Conservation (phyloP, 1,140 invertebrate species). For the Bombus polaris region DNA sequence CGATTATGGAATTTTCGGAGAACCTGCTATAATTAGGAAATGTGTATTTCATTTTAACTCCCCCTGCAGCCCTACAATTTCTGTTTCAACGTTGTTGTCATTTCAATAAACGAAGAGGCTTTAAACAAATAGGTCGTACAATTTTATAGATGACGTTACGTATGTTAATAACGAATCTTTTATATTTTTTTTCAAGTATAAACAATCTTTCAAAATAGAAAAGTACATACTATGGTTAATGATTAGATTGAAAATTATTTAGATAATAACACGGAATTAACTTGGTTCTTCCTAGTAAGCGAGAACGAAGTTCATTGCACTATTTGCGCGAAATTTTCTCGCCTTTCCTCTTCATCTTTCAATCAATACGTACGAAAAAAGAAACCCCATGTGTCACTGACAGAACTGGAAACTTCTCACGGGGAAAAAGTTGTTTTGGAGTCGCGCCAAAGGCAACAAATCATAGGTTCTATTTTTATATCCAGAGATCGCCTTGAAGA, state of each 20-base stretch:
- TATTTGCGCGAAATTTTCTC: background rate
- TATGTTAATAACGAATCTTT: background rate
- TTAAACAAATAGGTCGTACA: too few relatives aligned
- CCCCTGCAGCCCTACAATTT: background rate
- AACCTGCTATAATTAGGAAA: too few relatives aligned
- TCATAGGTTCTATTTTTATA: background rate
- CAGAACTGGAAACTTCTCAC: background rate
- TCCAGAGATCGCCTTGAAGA: background rate
- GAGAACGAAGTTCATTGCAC: background rate
- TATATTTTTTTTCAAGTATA: background rate
- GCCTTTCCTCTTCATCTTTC: background rate
- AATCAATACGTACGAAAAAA: background rate
- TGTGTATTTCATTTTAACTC: too few relatives aligned
- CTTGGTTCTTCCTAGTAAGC: background rate
- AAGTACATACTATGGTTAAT: too few relatives aligned
- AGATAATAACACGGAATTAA: background rate
- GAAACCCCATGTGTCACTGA: background rate
- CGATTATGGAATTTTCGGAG: background rate
- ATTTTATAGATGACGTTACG: too few relatives aligned
- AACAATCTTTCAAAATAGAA: too few relatives aligned
- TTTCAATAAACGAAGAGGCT: background rate
- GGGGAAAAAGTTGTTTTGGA: conserved; percentile 17
- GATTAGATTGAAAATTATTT: background rate
- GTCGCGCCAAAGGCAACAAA: conserved; percentile 10
- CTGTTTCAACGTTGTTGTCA: background rate